A percentile compares a stretch with the other conserved stretches of the same genome.
Conservation (phyloP, 2,888 invertebrate species). For the Lasioglossum lativentre region DNA sequence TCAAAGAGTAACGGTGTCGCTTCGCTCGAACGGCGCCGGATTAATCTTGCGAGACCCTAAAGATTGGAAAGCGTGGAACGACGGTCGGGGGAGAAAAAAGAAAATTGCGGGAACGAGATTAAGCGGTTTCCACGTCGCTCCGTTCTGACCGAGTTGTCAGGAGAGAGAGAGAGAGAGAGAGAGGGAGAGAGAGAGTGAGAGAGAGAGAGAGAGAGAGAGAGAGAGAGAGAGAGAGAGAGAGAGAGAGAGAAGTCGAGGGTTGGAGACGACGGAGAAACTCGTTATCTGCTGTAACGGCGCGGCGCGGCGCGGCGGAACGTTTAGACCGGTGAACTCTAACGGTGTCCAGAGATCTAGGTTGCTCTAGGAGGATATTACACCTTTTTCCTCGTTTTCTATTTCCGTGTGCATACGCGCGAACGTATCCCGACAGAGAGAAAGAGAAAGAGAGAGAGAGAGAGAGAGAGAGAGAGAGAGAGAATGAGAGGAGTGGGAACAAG, state of each 20-base stretch:
- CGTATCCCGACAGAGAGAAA: neutral
- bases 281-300: slow-evolving; percentile 14
- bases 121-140: slow-evolving; percentile 8
- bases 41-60: neutral
- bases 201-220: neutral
- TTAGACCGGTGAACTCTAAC: slow-evolving; percentile 51
- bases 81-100: slow-evolving; percentile 8
- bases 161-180: neutral
- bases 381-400: slow-evolving; percentile 32
- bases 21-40: neutral
- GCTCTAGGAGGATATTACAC: slow-evolving; percentile 48
- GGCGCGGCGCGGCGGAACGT: neutral
- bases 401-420: slow-evolving; percentile 12
- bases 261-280: slow-evolving; percentile 15
- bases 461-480: slow-evolving; percentile 18
- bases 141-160: neutral
- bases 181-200: neutral
- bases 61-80: slow-evolving; percentile 5
- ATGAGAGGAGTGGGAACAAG: slow-evolving; percentile 13
- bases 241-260: neutral
- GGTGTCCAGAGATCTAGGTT: slow-evolving; percentile 62
- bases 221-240: neutral
- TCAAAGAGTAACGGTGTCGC: neutral
- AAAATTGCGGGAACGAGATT: slow-evolving; percentile 13
- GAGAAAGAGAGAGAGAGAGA: too few species aligned